Evolutionary conservation across 1,140 invertebrate genomes (phyloP).

Genomic region (Drosophila nasuta): DNA sequence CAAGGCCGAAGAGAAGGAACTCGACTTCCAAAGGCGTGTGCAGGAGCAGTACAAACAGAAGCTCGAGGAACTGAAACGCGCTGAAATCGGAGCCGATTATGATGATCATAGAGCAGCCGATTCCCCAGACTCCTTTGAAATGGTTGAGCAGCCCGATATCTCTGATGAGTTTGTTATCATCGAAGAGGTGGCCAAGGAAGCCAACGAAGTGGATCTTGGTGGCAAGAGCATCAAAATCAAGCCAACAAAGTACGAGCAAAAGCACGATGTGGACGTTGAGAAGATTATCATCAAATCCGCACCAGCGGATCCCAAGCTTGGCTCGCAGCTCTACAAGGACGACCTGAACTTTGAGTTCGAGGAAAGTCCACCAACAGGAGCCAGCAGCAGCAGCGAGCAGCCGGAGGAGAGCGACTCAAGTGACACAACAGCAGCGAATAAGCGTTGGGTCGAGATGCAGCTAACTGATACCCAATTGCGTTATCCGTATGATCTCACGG

Average conservation of each 20-base stretch:
- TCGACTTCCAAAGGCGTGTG: constrained; percentile 79
- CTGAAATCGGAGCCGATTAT: constrained; percentile 75
- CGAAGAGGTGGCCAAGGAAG: constrained; percentile 93
- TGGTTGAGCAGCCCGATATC: constrained; percentile 93
- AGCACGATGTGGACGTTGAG: constrained; percentile 90
- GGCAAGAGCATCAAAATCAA: constrained; percentile 91
- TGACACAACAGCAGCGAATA: constrained; percentile 90
- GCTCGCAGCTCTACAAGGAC: constrained; percentile 86
- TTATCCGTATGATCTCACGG: constrained; percentile 89
- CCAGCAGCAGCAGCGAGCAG: constrained; percentile 84
- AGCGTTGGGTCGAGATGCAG: constrained; percentile 95
- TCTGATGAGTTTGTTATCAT: constrained; percentile 95
- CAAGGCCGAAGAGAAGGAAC: constrained; percentile 74
- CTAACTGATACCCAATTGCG: constrained; percentile 89
- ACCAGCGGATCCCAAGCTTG: constrained; percentile 85
- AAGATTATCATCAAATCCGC: constrained; percentile 89
- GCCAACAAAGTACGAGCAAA: constrained; percentile 86
- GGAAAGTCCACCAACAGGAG: constrained; percentile 88
- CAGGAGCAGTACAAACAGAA: constrained; percentile 83
- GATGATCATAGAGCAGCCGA: constrained; percentile 88
- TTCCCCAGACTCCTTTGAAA: constrained; percentile 95
- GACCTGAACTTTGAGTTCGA: constrained; percentile 90
- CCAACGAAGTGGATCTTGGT: constrained; percentile 91
- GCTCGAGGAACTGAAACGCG: constrained; percentile 84
- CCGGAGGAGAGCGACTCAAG: constrained; percentile 86